Evolutionary conservation across 2,888 invertebrate species (phyloP), one percentile per base, ranked within the genome.

Genomic region (Harpagoxenus sublaevis): DNA sequence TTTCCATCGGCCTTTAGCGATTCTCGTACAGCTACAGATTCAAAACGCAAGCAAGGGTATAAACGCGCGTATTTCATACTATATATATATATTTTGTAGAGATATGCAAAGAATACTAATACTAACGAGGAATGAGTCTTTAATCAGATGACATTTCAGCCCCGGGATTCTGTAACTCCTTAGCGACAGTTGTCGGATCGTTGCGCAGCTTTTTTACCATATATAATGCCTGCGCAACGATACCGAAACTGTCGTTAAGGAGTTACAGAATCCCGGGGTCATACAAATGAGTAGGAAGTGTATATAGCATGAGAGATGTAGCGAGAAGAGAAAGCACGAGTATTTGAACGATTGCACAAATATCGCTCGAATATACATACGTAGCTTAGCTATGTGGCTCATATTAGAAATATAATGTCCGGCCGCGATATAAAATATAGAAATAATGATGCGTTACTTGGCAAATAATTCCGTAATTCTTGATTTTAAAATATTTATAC

Each of bases 1-100:
- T 94, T 92, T 73, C 95, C 95, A 57, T 92, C 92, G 6, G 91
- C 88, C 84, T 94, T 94, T 70, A 95, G 91, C 0, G 95, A 95
- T 77, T 93, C 93, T 87, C 93, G 92, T 39, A 95, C 94, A 48
- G 95, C 95, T 95, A 45, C 23, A 84, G 88, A 70, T 55, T 53
- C 1, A 31, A 51, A 9, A 57, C 9, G 10, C n/a, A 39, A 23
- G 12, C 3, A 48, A 62, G 1, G 3, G 28, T 35, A 12, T 35
- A 6, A 6, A 45, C 3, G 10, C 10, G 3, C 3, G 18, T 55
- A 2, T 55, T n/a, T 39, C 18, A 28, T 3, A 9, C n/a, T 57
- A 42, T 15, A 0, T 4, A n/a, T n/a, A n/a, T n/a, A 15, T 4
- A 15, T 48, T 15, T 15, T 9, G 15, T n/a, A 55, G 5, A 60